Percentiles rank a stretch among this genome's conserved stretches.
phyloP scores from a whole-genome alignment of 2,797 vertebrate species.

The Liparis tanakae region DNA sequence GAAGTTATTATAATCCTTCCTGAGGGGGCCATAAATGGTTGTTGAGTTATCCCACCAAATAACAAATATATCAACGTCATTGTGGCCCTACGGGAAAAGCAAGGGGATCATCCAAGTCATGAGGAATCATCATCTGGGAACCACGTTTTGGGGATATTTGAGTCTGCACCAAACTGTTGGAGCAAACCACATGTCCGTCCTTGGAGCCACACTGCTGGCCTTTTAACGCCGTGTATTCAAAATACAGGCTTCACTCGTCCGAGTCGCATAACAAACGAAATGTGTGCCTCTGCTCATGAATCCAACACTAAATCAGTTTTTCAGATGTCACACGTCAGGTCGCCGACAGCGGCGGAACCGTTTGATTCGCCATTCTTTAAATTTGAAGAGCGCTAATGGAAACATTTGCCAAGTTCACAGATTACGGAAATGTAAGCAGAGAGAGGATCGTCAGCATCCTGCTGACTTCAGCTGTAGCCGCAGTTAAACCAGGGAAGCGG shows the following conservation, averaged over 20 bases:
- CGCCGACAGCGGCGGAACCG: background rate
- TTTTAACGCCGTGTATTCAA: background rate
- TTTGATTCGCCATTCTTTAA: background rate
- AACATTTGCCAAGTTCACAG: background rate
- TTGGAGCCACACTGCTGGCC: too few relatives aligned
- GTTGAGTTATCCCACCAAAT: background rate
- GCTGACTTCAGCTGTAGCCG: slow-evolving; percentile 16
- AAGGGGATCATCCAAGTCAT: background rate
- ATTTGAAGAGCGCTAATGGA: background rate
- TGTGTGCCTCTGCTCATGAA: too few relatives aligned
- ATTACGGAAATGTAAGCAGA: slow-evolving; percentile 1
- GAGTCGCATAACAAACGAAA: too few relatives aligned
- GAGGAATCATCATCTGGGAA: slow-evolving; percentile 11
- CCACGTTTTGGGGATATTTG: background rate
- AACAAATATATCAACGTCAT: background rate
- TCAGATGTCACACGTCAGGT: background rate
- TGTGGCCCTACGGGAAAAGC: background rate
- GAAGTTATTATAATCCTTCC: background rate
- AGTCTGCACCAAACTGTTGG: background rate
- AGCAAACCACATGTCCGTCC: background rate
- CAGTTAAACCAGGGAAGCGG: slow-evolving; percentile 27
- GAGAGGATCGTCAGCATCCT: background rate
- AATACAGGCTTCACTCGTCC: background rate
- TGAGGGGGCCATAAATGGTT: background rate
- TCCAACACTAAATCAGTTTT: background rate